Percentiles rank a stretch among this genome's conserved stretches.
phyloP scores from a whole-genome alignment of 1,140 invertebrate species.

The Araneus ventricosus region DNA sequence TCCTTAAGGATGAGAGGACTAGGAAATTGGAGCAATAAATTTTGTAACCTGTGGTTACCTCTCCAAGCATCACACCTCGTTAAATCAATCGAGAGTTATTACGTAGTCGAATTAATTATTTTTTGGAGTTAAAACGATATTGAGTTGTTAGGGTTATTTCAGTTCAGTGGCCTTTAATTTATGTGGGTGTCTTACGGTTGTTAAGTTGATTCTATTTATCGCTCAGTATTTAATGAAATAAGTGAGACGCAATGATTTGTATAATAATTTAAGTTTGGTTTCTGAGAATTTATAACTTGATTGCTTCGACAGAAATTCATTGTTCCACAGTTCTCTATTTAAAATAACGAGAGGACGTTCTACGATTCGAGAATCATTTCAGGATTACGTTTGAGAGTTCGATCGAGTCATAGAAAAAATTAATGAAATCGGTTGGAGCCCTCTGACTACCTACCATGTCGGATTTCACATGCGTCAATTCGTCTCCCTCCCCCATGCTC shows the following conservation, averaged over 20 bases:
- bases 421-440: too few species aligned
- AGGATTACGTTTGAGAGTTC: too few species aligned
- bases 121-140: neutral
- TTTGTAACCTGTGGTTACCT: neutral
- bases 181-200: neutral
- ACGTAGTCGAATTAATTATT: neutral
- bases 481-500: too few species aligned
- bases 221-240: neutral
- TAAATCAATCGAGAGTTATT: neutral
- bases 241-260: neutral
- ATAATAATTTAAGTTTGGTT: neutral
- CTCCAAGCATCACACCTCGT: neutral
- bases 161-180: neutral
- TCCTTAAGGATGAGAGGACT: neutral
- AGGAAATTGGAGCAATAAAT: slow-evolving; percentile 26
- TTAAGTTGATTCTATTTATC: neutral
- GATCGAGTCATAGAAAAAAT: too few species aligned
- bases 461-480: too few species aligned
- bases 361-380: too few species aligned
- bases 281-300: neutral
- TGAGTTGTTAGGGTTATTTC: neutral
- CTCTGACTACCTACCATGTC: too few species aligned
- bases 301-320: too few species aligned
- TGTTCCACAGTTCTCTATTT: too few species aligned
- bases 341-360: too few species aligned